Conservation (phyloP, 2,113 vertebrate species). For the Tachysurus vachellii region DNA sequence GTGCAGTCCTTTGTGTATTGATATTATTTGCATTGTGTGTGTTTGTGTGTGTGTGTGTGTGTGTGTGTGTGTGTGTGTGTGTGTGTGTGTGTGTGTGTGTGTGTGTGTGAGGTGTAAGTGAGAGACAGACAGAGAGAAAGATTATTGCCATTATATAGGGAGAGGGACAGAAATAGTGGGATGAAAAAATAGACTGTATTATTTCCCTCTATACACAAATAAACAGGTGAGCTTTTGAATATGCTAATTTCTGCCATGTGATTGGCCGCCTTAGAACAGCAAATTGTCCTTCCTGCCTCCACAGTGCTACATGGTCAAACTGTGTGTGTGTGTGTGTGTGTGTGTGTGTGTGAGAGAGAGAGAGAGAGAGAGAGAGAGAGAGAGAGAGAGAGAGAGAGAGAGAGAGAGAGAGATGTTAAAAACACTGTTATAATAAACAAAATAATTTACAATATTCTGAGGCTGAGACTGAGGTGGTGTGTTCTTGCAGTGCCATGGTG, state of each 20-base stretch:
- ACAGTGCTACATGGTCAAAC: slow-evolving; percentile 24
- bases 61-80: slow-evolving; percentile 2
- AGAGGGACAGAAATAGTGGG: not conserved
- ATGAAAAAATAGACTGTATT: slow-evolving; percentile 49
- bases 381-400: not conserved
- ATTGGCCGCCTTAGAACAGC: slow-evolving; percentile 64
- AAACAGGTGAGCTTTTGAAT: slow-evolving; percentile 47
- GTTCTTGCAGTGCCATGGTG: not conserved
- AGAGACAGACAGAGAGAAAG: not conserved
- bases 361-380: not conserved
- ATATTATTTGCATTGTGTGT: not conserved
- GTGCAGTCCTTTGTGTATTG: not conserved
- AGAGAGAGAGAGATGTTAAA: not conserved
- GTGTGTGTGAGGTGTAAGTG: not conserved
- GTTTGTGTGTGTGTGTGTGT: not conserved
- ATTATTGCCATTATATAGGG: not conserved
- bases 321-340: slow-evolving; percentile 28
- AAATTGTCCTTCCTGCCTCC: slow-evolving; percentile 24
- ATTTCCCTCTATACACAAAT: slow-evolving; percentile 51
- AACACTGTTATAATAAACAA: slow-evolving; percentile 19
- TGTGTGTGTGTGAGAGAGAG: slow-evolving; percentile 34
- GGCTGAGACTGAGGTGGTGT: not conserved
- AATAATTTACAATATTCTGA: not conserved
- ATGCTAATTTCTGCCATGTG: slow-evolving; percentile 55
- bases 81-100: not conserved